Conservation (phyloP, 2,797 vertebrate genomes). For the Spinus pinus region DNA sequence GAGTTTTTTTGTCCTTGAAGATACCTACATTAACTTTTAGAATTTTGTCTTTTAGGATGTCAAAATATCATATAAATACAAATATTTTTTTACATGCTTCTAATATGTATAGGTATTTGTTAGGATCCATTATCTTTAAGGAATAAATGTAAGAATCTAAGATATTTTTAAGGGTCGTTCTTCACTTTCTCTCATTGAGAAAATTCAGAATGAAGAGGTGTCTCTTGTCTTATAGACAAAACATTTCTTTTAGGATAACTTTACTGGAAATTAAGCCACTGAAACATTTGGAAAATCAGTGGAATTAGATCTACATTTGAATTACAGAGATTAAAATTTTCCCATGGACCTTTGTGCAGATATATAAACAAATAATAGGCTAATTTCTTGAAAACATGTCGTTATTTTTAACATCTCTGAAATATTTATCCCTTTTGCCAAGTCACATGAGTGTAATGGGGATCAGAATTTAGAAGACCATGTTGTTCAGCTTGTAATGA, state of each 20-base stretch:
- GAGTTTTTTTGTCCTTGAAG: not conserved
- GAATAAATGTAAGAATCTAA: not conserved
- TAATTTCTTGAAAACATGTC: not conserved
- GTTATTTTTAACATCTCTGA: not conserved
- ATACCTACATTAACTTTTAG: not conserved
- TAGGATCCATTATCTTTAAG: not conserved
- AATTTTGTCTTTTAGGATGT: not conserved
- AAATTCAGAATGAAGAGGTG: not conserved
- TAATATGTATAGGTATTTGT: not conserved
- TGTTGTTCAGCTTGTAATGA: not conserved
- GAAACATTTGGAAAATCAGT: not conserved
- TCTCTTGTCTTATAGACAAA: not conserved
- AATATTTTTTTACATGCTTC: not conserved
- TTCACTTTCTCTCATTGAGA: not conserved
- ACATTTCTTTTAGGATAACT: not conserved
- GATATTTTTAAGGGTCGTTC: not conserved
- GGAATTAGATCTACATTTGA: not conserved
- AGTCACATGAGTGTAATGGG: not conserved
- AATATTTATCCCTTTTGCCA: not conserved
- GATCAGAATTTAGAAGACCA: not conserved
- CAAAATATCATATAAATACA: not conserved
- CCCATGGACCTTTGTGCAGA: rapidly evolving
- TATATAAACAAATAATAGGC: not conserved
- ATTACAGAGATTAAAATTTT: not conserved
- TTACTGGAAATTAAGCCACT: not conserved